Evolutionary conservation across 2,113 vertebrate species (phyloP).

Genomic region (Pontoporia blainvillei): DNA sequence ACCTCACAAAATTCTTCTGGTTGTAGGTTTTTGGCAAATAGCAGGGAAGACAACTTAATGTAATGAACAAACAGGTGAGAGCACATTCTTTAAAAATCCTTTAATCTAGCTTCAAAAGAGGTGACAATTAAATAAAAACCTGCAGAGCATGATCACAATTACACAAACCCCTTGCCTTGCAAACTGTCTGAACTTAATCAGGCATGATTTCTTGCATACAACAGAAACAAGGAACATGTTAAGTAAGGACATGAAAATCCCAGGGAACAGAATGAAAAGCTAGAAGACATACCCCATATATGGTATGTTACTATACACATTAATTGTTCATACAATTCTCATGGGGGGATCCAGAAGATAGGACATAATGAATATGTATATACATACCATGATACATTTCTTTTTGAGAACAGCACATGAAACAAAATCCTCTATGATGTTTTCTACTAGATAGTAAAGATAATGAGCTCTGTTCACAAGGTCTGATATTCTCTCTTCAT

Average conservation of each 20-base stretch:
- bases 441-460: neutral
- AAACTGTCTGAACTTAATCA: constrained; percentile 64
- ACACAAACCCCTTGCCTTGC: constrained; percentile 37
- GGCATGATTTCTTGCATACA: constrained; percentile 62
- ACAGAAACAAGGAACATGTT: constrained; percentile 40
- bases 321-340: neutral
- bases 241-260: constrained; percentile 32
- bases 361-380: neutral
- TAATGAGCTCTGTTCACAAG: constrained; percentile 13
- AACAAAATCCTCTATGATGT: neutral
- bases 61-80: constrained; percentile 64
- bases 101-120: constrained; percentile 61
- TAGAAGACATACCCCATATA: neutral
- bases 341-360: neutral
- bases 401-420: neutral
- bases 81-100: neutral
- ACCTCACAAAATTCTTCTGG: neutral
- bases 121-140: constrained; percentile 60
- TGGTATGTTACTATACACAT: neutral
- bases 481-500: neutral
- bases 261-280: neutral
- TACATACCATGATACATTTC: neutral
- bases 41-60: constrained; percentile 39
- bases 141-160: constrained; percentile 47
- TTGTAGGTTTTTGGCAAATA: constrained; percentile 56